phyloP scores from a whole-genome alignment of 2,888 invertebrate species.

The Calliphora vomitoria region DNA sequence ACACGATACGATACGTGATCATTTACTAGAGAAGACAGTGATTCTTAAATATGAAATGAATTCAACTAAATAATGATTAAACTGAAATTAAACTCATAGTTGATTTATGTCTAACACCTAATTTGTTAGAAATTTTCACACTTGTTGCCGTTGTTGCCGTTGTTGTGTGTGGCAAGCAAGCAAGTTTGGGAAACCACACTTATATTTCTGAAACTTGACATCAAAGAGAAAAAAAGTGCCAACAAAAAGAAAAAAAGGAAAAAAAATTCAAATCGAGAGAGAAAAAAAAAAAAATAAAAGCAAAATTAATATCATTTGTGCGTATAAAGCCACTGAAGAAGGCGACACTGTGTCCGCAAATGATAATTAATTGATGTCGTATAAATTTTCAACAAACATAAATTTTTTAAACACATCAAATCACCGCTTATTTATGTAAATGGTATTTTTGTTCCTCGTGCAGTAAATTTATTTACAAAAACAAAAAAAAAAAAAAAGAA shows the following conservation, averaged over 20 bases:
- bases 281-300: constrained; percentile 3
- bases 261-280: too few species aligned
- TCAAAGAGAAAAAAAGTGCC: constrained; percentile 39
- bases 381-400: constrained; percentile 71
- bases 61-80: background rate
- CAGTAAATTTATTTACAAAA: constrained; percentile 21
- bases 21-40: constrained; percentile 41
- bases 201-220: constrained; percentile 28
- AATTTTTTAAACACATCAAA: constrained; percentile 73
- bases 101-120: constrained; percentile 31
- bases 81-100: background rate
- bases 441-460: constrained; percentile 50
- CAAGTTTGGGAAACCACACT: constrained; percentile 55
- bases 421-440: constrained; percentile 67
- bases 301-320: constrained; percentile 69
- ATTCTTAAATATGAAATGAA: constrained; percentile 48
- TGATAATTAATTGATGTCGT: constrained; percentile 74
- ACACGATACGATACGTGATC: constrained; percentile 5
- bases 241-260: background rate
- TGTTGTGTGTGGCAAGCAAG: background rate
- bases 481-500: too few species aligned
- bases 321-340: constrained; percentile 72
- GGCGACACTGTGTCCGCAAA: constrained; percentile 72
- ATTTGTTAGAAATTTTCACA: constrained; percentile 41
- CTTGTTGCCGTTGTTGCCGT: background rate